phyloP scores from a whole-genome alignment of 2,888 invertebrate genomes.

The Tetranychus piercei region DNA sequence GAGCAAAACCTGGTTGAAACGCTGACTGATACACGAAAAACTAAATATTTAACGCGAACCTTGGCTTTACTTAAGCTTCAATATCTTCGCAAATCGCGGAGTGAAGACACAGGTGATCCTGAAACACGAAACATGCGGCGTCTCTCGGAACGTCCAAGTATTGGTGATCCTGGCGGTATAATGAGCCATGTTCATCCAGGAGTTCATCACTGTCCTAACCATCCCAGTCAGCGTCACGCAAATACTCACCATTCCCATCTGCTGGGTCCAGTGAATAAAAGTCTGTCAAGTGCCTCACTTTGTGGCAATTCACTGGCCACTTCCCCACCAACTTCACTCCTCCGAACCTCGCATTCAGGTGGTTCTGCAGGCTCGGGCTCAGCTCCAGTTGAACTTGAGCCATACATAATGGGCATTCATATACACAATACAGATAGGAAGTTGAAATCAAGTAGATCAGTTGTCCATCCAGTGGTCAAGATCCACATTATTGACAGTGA shows the following conservation, averaged over 20 bases:
- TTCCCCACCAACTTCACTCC: neutral
- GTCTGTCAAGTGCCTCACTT: neutral
- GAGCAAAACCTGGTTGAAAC: neutral
- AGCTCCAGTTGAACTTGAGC: neutral
- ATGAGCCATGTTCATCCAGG: neutral
- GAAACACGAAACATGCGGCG: neutral
- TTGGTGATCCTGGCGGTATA: neutral
- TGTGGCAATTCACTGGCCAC: neutral
- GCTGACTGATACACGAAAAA: neutral
- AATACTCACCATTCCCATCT: too few relatives aligned
- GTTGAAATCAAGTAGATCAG: conserved; percentile 41
- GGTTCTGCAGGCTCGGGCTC: neutral
- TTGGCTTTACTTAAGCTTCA: neutral
- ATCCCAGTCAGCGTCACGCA: neutral
- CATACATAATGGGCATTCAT: neutral
- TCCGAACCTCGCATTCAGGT: neutral
- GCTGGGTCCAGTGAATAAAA: neutral
- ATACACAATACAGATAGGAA: conserved; percentile 10
- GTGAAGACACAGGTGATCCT: neutral
- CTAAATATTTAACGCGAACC: neutral
- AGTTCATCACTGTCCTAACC: neutral
- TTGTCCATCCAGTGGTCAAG: conserved; percentile 45
- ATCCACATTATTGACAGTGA: conserved; percentile 42
- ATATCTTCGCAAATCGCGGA: neutral
- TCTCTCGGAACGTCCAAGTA: neutral